Conservation (phyloP, 2,797 vertebrate genomes). For the Botia almorhae region DNA sequence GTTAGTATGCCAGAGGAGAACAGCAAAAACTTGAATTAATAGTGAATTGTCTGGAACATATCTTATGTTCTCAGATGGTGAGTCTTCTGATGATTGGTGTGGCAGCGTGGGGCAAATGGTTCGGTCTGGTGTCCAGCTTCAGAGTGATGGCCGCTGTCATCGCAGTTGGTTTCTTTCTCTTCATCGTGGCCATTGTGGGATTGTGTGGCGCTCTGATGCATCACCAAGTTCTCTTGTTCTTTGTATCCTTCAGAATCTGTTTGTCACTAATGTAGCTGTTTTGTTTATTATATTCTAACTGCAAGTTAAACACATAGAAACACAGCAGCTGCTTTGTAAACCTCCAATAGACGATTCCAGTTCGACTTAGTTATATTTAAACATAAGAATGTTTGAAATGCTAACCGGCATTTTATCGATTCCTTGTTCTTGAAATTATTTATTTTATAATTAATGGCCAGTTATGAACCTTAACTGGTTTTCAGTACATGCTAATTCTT, state of each 20-base stretch:
- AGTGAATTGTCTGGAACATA: too few species aligned
- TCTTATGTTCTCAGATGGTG: constrained; percentile 80
- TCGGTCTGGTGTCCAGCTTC: constrained; percentile 92
- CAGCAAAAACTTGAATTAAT: neutral
- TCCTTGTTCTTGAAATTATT: neutral
- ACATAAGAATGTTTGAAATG: neutral
- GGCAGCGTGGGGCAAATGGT: constrained; percentile 91
- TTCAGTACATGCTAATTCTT: constrained; percentile 94
- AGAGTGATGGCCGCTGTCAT: constrained; percentile 87
- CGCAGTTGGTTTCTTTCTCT: constrained; percentile 89
- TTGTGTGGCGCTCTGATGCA: constrained; percentile 91
- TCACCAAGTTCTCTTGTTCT: constrained; percentile 95
- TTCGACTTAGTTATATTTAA: neutral
- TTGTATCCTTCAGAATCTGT: constrained; percentile 88
- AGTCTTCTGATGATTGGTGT: constrained; percentile 91
- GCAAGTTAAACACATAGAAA: neutral
- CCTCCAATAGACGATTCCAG: too few species aligned
- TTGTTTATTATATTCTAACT: neutral
- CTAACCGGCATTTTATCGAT: neutral
- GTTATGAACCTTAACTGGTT: constrained; percentile 74
- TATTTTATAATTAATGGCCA: neutral
- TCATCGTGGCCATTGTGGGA: constrained; percentile 89
- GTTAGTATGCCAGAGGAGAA: neutral
- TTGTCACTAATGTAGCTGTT: neutral
- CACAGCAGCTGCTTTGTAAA: neutral